phyloP scores from a whole-genome alignment of 2,113 vertebrate species.

The Hemichromis elongatus region DNA sequence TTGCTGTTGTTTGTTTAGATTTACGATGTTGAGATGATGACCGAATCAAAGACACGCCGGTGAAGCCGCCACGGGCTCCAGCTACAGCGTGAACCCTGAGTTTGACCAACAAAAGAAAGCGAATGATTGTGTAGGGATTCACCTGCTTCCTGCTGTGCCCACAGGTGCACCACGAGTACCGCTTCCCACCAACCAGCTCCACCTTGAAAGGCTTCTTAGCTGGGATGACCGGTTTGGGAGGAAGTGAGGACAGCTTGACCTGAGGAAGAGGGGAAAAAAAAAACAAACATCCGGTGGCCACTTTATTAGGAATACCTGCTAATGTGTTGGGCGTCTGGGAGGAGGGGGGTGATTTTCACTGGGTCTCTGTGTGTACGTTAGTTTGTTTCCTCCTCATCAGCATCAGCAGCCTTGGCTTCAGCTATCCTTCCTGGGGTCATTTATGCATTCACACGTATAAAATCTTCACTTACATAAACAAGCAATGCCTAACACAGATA shows the following conservation, averaged over 20 bases:
- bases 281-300: too few species aligned
- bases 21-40: neutral
- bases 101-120: fast-evolving
- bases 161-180: slow-evolving; percentile 81
- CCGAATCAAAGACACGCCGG: fast-evolving
- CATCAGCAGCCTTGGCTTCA: neutral
- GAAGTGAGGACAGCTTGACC: slow-evolving; percentile 25
- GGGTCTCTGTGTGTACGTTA: fast-evolving
- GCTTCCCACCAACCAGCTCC: slow-evolving; percentile 75
- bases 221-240: slow-evolving; percentile 61
- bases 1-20: neutral
- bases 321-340: neutral
- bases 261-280: neutral
- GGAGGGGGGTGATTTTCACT: neutral
- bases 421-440: neutral
- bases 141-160: slow-evolving; percentile 85
- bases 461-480: neutral
- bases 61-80: fast-evolving
- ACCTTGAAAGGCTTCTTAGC: slow-evolving; percentile 77
- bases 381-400: neutral
- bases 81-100: fast-evolving
- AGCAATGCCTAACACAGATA: neutral
- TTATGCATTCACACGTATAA: neutral
- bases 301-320: neutral
- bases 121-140: fast-evolving